phyloP scores from a whole-genome alignment of 2,113 vertebrate genomes.

The Heloderma charlesbogerti region DNA sequence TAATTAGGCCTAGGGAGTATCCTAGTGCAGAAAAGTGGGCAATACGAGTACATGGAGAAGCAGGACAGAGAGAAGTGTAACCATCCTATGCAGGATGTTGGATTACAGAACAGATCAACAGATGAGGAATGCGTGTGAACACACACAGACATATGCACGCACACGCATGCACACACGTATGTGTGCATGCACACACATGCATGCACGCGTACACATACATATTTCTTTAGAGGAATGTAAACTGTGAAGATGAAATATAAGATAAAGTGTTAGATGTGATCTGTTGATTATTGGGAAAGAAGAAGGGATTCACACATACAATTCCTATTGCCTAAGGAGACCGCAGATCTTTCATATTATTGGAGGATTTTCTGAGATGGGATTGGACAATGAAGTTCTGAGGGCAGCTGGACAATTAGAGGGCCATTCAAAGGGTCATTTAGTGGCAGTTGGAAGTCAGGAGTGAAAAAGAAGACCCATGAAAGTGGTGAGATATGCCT shows the following conservation, averaged over 20 bases:
- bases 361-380: too few species aligned
- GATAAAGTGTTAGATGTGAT: neutral
- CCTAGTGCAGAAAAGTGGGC: accelerated
- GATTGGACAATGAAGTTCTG: too few species aligned
- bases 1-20: neutral
- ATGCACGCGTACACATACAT: too few species aligned
- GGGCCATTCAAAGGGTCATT: too few species aligned
- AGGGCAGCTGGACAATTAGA: too few species aligned
- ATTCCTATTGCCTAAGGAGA: neutral
- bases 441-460: too few species aligned
- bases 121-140: neutral
- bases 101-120: neutral
- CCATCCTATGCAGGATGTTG: neutral
- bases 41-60: neutral
- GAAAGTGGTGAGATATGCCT: neutral
- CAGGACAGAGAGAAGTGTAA: neutral
- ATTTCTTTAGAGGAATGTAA: neutral
- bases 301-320: neutral
- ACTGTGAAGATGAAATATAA: neutral
- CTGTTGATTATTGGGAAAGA: neutral
- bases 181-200: too few species aligned
- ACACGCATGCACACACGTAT: too few species aligned
- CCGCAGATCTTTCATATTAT: neutral
- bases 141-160: too few species aligned
- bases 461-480: too few species aligned